Percentiles rank a stretch among this genome's conserved stretches.
phyloP scores from a whole-genome alignment of 2,888 invertebrate species.

The Protula sp. region DNA sequence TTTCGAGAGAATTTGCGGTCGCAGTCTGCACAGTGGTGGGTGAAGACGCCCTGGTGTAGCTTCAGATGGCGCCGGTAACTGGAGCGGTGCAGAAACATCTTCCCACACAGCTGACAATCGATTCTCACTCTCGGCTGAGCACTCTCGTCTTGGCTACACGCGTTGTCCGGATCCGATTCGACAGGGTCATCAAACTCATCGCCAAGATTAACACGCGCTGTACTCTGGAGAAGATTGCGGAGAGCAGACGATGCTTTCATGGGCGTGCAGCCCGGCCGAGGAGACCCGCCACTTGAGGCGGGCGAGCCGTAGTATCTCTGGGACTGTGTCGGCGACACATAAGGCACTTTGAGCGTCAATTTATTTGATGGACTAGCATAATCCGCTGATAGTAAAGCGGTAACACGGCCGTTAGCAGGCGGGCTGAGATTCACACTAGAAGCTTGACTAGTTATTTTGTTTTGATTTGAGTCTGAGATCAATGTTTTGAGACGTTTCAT shows the following conservation, averaged over 20 bases:
- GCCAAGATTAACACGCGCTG: background rate
- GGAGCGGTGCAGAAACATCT: conserved; percentile 23
- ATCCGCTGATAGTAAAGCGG: background rate
- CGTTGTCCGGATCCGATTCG: background rate
- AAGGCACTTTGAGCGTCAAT: background rate
- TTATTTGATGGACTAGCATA: background rate
- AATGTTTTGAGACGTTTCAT: background rate
- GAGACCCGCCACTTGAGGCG: background rate
- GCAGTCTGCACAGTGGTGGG: conserved; percentile 24
- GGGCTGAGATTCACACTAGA: background rate
- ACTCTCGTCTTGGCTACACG: background rate
- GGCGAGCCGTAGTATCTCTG: background rate
- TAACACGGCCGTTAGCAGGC: background rate
- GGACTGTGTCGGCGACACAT: background rate
- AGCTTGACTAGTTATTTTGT: background rate
- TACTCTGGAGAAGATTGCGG: background rate
- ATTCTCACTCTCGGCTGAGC: background rate
- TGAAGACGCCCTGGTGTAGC: conserved; percentile 23
- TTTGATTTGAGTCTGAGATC: too few species aligned
- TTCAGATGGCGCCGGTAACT: conserved; percentile 27
- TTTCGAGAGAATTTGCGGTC: conserved; percentile 26
- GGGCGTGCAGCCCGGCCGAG: background rate
- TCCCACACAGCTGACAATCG: conserved; percentile 19
- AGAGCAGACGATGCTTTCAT: background rate
- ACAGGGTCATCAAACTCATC: background rate